Conservation (phyloP, 2,888 invertebrate species). For the Eledone cirrhosa region DNA sequence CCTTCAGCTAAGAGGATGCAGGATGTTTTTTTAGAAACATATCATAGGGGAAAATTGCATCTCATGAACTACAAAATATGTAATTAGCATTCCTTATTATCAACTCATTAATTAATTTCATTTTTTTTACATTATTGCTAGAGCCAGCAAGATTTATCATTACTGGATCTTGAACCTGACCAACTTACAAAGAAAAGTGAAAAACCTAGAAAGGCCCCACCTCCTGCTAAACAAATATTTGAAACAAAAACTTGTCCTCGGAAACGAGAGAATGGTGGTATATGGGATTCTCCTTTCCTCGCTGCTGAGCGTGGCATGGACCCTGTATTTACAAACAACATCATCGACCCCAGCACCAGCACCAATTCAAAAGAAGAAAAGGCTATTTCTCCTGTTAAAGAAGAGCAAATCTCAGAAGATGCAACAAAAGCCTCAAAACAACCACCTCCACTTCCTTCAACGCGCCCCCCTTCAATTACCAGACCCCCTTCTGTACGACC, state of each 20-base stretch:
- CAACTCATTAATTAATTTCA: not conserved
- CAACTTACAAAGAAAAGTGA: constrained; percentile 47
- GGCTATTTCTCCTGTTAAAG: not conserved
- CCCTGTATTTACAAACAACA: constrained; percentile 32
- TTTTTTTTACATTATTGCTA: constrained; percentile 33
- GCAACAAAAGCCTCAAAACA: not conserved
- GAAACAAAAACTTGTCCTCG: constrained; percentile 26
- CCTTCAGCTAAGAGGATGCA: no score
- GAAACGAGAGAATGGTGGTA: constrained; percentile 30
- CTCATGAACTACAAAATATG: no score
- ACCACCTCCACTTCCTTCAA: not conserved
- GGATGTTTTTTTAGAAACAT: no score
- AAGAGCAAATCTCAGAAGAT: not conserved
- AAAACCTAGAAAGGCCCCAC: constrained; percentile 28
- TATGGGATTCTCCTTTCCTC: constrained; percentile 43
- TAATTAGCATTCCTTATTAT: no score
- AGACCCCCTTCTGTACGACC: not conserved
- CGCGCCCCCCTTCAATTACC: no score
- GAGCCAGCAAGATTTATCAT: constrained; percentile 58
- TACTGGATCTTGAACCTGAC: constrained; percentile 52
- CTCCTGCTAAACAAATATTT: not conserved
- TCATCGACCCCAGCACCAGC: not conserved
- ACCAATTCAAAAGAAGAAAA: not conserved
- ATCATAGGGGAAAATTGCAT: no score
- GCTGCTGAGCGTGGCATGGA: constrained; percentile 34